Conservation (phyloP, 2,888 invertebrate species). For the Synergus japonicus region DNA sequence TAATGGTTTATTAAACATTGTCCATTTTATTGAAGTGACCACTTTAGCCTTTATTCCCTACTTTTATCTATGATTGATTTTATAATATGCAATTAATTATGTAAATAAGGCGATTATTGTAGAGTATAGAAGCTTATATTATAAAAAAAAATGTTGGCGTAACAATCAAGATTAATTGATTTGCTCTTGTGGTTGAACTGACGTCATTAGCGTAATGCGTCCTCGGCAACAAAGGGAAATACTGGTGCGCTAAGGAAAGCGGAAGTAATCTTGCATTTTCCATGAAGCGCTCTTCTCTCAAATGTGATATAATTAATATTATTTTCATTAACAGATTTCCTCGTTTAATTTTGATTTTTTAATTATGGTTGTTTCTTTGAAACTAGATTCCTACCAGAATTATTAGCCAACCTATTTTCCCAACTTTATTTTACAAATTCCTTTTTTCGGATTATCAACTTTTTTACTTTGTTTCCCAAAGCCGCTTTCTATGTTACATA, state of each 20-base stretch:
- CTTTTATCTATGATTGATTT: too few species aligned
- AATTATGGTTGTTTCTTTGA: neutral
- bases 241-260: constrained; percentile 17
- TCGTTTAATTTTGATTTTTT: neutral
- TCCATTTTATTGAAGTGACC: too few species aligned
- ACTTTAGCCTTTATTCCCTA: too few species aligned
- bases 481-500: too few species aligned
- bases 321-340: neutral
- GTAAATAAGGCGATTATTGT: too few species aligned
- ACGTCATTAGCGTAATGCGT: constrained; percentile 10
- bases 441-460: too few species aligned
- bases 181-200: constrained; percentile 6
- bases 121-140: neutral
- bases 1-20: too few species aligned
- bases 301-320: constrained; percentile 8
- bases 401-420: too few species aligned
- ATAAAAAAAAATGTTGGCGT: neutral
- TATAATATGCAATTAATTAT: too few species aligned
- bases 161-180: constrained; percentile 20
- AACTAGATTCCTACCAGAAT: neutral
- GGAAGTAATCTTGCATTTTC: constrained; percentile 23
- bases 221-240: constrained; percentile 2
- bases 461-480: too few species aligned
- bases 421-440: too few species aligned
- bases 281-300: constrained; percentile 15